Evolutionary conservation across 2,113 vertebrate genomes (phyloP).

Genomic region (Vulpes vulpes): DNA sequence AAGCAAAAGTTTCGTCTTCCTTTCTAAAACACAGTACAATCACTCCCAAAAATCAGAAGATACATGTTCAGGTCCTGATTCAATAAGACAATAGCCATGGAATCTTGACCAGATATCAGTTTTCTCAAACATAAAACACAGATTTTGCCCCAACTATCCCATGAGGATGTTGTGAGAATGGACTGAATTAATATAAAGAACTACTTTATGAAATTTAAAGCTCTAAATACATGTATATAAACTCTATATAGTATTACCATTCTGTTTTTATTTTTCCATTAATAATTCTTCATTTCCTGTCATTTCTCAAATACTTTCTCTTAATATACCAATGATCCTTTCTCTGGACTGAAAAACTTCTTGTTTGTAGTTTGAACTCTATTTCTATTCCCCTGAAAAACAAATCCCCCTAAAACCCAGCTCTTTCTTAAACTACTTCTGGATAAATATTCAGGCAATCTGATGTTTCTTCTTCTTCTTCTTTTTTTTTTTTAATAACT

Average conservation of each 20-base stretch:
- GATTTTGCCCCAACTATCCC: background rate
- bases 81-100: background rate
- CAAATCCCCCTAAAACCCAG: background rate
- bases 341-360: background rate
- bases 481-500: background rate
- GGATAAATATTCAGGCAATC: conserved; percentile 26
- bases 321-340: background rate
- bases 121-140: background rate
- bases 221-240: background rate
- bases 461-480: background rate
- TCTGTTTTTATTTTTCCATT: background rate
- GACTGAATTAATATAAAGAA: conserved; percentile 6
- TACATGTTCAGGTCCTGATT: background rate
- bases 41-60: background rate
- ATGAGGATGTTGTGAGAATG: background rate
- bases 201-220: background rate
- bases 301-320: conserved; percentile 12
- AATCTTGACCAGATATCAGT: background rate
- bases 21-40: conserved; percentile 21
- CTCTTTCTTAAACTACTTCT: background rate
- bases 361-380: background rate
- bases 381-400: conserved; percentile 53
- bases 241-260: background rate
- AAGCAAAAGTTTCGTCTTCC: conserved; percentile 5
- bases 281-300: conserved; percentile 25